Evolutionary conservation across 2,888 invertebrate genomes (phyloP).

Genomic region (Neoascia interrupta): DNA sequence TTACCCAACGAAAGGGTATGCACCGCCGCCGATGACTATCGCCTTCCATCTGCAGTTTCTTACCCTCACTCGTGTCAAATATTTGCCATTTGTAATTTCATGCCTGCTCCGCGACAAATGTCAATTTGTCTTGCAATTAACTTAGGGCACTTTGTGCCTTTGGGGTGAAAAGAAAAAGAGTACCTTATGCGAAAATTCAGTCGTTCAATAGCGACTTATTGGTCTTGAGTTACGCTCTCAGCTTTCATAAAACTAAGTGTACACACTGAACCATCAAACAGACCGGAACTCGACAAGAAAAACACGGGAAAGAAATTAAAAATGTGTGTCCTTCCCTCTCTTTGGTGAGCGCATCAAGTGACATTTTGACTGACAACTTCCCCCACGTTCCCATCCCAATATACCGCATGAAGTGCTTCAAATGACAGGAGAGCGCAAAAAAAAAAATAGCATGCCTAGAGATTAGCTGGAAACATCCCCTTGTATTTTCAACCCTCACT

Average conservation of each 20-base stretch:
- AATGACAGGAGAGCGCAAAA: constrained; percentile 5
- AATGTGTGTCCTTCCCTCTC: constrained; percentile 19
- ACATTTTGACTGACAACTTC: constrained; percentile 51
- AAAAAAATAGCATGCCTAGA: constrained; percentile 21
- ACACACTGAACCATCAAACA: constrained; percentile 52
- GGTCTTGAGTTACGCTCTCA: constrained; percentile 12
- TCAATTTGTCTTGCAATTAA: constrained; percentile 54
- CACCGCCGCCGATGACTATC: too few relatives aligned
- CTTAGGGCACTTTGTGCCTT: constrained; percentile 13
- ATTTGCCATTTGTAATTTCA: constrained; percentile 55
- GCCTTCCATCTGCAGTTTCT: too few relatives aligned
- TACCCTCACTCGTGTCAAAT: too few relatives aligned
- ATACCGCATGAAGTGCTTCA: constrained; percentile 18
- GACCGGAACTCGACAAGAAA: constrained; percentile 19
- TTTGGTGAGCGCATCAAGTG: constrained; percentile 28
- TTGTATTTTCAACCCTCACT: background rate
- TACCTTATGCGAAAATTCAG: constrained; percentile 32
- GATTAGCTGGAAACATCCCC: constrained; percentile 47
- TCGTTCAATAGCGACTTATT: constrained; percentile 16
- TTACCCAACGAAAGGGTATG: too few relatives aligned
- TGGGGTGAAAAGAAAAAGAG: constrained; percentile 20
- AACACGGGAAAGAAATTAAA: constrained; percentile 11
- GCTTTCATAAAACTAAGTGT: constrained; percentile 49
- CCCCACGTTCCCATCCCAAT: background rate
- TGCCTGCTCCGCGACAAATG: constrained; percentile 46